phyloP scores from a whole-genome alignment of 2,113 vertebrate species.

The Phalacrocorax carbo region DNA sequence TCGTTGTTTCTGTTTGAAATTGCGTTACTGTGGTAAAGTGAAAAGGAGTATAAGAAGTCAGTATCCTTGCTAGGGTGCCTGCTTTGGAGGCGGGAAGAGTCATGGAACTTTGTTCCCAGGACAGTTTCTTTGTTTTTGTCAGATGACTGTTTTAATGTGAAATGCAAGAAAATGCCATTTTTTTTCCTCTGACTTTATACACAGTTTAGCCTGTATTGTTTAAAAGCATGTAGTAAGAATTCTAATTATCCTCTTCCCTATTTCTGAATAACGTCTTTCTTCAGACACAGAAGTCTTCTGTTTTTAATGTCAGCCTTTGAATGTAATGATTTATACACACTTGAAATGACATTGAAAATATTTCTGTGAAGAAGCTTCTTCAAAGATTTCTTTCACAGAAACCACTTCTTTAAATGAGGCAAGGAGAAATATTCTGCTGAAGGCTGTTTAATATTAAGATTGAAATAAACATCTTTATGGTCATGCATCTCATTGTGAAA shows the following conservation, averaged over 20 bases:
- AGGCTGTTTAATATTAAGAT: background rate
- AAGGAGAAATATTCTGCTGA: background rate
- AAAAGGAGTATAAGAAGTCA: background rate
- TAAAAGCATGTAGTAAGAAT: constrained; percentile 31
- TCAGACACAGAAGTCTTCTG: constrained; percentile 17
- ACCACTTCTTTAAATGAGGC: background rate
- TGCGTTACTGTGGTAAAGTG: background rate
- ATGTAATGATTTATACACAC: constrained; percentile 9
- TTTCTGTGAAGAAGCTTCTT: background rate
- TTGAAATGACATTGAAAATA: background rate
- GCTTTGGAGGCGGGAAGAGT: background rate
- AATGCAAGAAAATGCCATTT: constrained; percentile 8
- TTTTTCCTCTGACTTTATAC: background rate
- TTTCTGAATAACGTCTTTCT: constrained; percentile 38
- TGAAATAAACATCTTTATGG: background rate
- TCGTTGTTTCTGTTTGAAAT: background rate
- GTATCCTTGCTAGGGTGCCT: background rate
- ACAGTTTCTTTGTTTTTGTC: constrained; percentile 21
- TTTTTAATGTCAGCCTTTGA: constrained; percentile 32
- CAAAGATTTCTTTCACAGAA: background rate
- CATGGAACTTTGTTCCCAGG: constrained; percentile 19
- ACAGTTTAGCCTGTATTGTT: constrained; percentile 32
- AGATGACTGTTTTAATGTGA: background rate
- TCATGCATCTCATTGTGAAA: background rate
- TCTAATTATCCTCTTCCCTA: constrained; percentile 23